These are phyloP conservation scores for Leptodactylus fallax DNA, from an alignment of 2,797 vertebrate species.

Conservation along the genomic window DNA sequence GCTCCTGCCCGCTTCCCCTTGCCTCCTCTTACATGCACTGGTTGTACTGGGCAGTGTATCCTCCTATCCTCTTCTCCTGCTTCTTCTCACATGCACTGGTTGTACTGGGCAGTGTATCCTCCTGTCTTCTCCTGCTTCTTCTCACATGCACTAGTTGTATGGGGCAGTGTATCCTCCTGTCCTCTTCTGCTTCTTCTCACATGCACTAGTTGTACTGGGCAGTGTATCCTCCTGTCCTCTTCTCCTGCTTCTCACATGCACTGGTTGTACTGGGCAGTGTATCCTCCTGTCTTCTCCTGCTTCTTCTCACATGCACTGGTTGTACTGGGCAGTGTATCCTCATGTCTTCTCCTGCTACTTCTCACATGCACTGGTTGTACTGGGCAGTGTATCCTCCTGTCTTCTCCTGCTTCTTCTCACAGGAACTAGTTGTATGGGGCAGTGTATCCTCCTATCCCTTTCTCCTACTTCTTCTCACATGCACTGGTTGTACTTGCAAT, in stretches of 20 bases:
- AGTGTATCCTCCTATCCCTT: too few relatives aligned
- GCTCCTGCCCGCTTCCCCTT: too few relatives aligned
- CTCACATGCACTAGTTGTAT: not conserved
- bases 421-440: not conserved
- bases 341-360: not conserved
- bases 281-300: too few relatives aligned
- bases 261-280: not conserved
- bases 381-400: too few relatives aligned
- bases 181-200: not conserved
- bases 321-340: not conserved
- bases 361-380: not conserved
- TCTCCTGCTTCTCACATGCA: not conserved
- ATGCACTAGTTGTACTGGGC: not conserved
- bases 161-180: too few relatives aligned
- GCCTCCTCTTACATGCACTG: not conserved
- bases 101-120: not conserved
- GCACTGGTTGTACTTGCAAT: not conserved
- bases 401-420: not conserved
- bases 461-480: not conserved
- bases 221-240: too few relatives aligned
- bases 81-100: not conserved
- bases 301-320: not conserved
- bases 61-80: too few relatives aligned
- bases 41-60: too few relatives aligned
- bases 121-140: not conserved